Conservation (phyloP, 2,113 vertebrate genomes). For the Psophia crepitans region DNA sequence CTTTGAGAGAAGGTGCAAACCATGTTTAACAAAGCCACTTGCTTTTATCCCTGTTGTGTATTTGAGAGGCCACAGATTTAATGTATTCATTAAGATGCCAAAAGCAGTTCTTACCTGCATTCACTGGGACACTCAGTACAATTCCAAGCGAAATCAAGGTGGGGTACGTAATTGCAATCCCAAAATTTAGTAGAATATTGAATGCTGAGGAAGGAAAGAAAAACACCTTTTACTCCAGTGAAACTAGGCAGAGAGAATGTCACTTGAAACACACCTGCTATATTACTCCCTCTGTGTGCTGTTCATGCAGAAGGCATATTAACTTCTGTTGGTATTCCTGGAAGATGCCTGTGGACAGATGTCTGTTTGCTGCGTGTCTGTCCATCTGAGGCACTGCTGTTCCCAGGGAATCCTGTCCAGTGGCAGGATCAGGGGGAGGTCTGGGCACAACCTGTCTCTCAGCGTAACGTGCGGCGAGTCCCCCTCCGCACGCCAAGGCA, state of each 20-base stretch:
- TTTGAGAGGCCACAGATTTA: not conserved
- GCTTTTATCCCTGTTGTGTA: not conserved
- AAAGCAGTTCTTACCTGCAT: slow-evolving; percentile 82
- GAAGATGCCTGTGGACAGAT: not conserved
- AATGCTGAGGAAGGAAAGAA: slow-evolving; percentile 81
- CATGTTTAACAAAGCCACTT: not conserved
- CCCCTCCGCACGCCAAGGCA: not conserved
- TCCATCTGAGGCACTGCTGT: not conserved
- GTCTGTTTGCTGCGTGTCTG: not conserved
- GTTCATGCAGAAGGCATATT: not conserved
- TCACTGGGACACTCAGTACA: slow-evolving; percentile 94
- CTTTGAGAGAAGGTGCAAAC: not conserved
- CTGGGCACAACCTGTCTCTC: not conserved
- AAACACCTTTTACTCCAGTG: not conserved
- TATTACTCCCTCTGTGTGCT: not conserved
- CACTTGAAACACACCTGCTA: not conserved
- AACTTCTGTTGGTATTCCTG: not conserved
- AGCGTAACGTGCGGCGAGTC: not conserved
- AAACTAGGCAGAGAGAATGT: not conserved
- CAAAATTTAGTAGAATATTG: slow-evolving; percentile 95
- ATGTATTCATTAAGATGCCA: not conserved
- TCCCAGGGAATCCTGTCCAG: not conserved
- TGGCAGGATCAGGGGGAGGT: not conserved
- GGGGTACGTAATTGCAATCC: slow-evolving; percentile 92
- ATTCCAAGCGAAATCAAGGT: slow-evolving; percentile 94